Evolutionary conservation across 1,140 invertebrate species (phyloP), one percentile per base, ranked within the genome.

Genomic region (Idris sp.): DNA sequence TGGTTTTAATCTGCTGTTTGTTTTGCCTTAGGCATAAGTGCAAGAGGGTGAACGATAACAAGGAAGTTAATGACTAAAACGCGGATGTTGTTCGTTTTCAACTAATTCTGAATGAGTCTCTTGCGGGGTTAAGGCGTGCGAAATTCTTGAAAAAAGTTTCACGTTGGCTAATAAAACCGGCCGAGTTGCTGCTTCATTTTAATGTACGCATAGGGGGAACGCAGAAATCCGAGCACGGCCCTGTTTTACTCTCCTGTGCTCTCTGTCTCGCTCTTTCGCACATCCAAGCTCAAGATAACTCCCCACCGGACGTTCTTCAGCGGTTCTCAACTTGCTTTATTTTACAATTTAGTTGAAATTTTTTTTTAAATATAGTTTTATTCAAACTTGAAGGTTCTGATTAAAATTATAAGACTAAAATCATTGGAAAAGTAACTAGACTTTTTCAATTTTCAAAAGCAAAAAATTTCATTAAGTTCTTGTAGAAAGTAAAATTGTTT

Each of bases 251-350:
- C 51, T 75, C 74, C 44, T 53, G 75, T 56, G 58, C 54, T 77
- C 72, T 76, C 51, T 38, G 38, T 51, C 59, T 77, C 68, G 49
- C 54, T 74, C 67, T 56, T 48, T 65, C 65, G 15, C 64, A n/a
- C n/a, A 43, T 67, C 44, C 13, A 38, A 44, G 15, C 15, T 48
- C 28, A 49, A 56, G 40, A 51, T 35, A 25, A 1, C 22, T 76
- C 62, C 76, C 64, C 74, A 79, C 81, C 81, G 81, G 81, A 83
- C 81, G 80, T 83, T 56, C 76, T 73, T 18, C 71, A 80, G 80
- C 46, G 80, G 56, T 78, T 65, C 80, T 80, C 79, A 83, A 64
- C 65, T 64, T 13, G 28, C 18, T 40, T 5, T 26, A 25, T 26
- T 65, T 30, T 3, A 35, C 31, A 38, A 22, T 56, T 56, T n/a